Conservation (phyloP, 2,888 invertebrate genomes). For the Anarsia innoxiella region DNA sequence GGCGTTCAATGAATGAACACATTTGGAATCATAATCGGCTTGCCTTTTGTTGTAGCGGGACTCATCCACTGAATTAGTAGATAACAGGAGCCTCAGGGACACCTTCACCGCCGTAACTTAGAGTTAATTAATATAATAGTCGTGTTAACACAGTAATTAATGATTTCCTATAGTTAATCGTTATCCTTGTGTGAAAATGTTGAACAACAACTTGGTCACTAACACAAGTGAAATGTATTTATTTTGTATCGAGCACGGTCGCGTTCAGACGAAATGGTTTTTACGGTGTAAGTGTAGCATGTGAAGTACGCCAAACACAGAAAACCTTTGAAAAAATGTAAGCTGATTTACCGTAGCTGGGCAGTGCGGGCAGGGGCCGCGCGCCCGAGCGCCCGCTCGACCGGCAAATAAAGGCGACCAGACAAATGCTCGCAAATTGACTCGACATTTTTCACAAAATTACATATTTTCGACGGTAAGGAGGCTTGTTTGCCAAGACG, state of each 20-base stretch:
- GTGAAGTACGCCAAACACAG: constrained; percentile 64
- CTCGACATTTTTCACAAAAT: constrained; percentile 67
- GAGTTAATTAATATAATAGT: no score
- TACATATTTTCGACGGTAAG: constrained; percentile 53
- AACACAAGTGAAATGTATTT: neutral
- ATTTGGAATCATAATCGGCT: constrained; percentile 27
- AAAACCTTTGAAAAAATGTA: constrained; percentile 70
- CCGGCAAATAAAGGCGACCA: constrained; percentile 72
- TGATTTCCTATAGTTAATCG: no score
- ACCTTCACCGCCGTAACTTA: no score
- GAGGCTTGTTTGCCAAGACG: constrained; percentile 35
- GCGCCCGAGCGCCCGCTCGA: constrained; percentile 56
- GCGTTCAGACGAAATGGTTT: constrained; percentile 54
- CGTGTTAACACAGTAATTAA: no score
- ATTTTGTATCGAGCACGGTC: constrained; percentile 31
- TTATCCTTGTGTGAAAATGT: no score
- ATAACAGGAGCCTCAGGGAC: no score
- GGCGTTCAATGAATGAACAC: constrained; percentile 28
- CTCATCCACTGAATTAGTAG: no score
- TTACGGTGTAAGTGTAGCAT: constrained; percentile 50
- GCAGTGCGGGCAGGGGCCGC: no score
- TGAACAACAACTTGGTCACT: no score
- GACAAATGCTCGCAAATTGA: constrained; percentile 73
- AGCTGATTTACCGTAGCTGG: constrained; percentile 69
- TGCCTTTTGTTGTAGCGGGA: constrained; percentile 15